phyloP scores from a whole-genome alignment of 2,888 invertebrate genomes.

The Matsumyia berberina region DNA sequence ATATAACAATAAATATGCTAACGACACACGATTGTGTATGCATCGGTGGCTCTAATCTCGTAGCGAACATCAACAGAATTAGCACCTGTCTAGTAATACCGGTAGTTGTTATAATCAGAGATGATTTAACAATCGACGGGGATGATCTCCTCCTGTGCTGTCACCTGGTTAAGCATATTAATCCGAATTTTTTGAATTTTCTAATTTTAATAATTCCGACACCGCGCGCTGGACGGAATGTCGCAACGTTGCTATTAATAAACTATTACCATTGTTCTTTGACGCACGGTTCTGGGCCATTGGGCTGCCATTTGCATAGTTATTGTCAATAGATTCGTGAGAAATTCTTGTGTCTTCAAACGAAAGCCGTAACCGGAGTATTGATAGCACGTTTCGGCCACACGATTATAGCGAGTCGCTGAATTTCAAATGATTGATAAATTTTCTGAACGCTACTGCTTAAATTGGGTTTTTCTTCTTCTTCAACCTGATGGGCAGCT shows the following conservation, averaged over 20 bases:
- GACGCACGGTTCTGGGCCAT: constrained; percentile 1
- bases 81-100: constrained; percentile 29
- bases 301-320: constrained; percentile 24
- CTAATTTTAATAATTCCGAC: neutral
- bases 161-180: constrained; percentile 9
- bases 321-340: neutral
- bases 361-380: constrained; percentile 2
- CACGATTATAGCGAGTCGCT: constrained; percentile 13
- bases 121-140: constrained; percentile 25
- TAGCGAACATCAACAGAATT: constrained; percentile 2
- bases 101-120: constrained; percentile 27
- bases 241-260: constrained; percentile 47
- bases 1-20: constrained; percentile 24
- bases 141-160: neutral
- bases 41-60: neutral
- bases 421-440: constrained; percentile 11
- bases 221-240: constrained; percentile 2
- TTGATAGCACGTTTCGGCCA: neutral
- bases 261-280: constrained; percentile 23
- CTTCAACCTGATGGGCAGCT: neutral
- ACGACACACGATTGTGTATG: constrained; percentile 7
- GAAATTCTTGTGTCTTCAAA: too few relatives aligned
- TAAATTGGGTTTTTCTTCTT: neutral
- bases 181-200: neutral
- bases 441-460: too few relatives aligned